phyloP scores from a whole-genome alignment of 1,140 invertebrate genomes.

The Bombus balteatus region DNA sequence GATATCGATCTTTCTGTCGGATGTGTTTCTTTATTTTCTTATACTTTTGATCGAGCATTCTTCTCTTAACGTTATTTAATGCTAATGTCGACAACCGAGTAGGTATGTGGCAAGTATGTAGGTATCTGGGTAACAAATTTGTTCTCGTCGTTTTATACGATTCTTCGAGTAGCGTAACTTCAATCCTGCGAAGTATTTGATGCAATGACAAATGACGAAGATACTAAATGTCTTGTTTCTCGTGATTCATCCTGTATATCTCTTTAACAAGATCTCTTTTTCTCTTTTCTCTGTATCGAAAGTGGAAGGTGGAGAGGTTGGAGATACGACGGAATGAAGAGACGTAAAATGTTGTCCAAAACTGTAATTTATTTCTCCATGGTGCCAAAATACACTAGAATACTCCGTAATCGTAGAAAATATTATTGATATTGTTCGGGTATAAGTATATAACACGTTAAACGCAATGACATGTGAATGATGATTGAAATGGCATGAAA shows the following conservation, averaged over 20 bases:
- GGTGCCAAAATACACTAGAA: conserved; percentile 57
- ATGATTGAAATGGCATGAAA: conserved; percentile 36
- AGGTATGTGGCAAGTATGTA: too few species aligned
- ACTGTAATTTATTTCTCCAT: conserved; percentile 57
- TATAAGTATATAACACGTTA: conserved; percentile 40
- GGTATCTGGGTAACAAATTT: too few species aligned
- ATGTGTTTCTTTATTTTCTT: not conserved
- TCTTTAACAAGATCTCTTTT: not conserved
- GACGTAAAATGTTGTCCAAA: conserved; percentile 16
- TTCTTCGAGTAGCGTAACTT: too few species aligned
- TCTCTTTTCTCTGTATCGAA: too few species aligned
- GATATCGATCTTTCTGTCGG: too few species aligned
- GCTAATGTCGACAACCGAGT: too few species aligned
- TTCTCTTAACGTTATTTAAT: not conserved
- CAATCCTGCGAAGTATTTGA: too few species aligned
- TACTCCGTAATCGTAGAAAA: conserved; percentile 50
- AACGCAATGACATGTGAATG: conserved; percentile 27
- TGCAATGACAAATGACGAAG: too few species aligned
- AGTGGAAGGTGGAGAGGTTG: not conserved
- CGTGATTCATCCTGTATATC: too few species aligned
- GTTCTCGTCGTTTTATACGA: not conserved
- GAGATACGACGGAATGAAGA: not conserved
- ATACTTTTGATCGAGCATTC: not conserved
- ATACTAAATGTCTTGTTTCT: too few species aligned
- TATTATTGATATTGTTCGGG: conserved; percentile 47